These are phyloP conservation scores for Zapornia atra DNA, from an alignment of 2,113 vertebrate species.

Conservation along the genomic window DNA sequence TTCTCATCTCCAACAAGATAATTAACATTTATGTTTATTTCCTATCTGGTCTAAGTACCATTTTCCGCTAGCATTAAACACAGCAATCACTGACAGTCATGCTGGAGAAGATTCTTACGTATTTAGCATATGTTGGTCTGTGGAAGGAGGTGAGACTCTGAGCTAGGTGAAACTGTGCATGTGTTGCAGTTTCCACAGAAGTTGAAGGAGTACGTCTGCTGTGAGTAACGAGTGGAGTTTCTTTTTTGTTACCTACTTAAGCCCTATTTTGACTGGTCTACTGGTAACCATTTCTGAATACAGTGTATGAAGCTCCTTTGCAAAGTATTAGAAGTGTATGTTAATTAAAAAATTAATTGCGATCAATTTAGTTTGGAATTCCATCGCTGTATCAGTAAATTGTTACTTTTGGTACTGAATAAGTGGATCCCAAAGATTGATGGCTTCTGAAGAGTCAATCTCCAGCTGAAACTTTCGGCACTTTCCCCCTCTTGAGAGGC, in stretches of 20 bases:
- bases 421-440: not conserved
- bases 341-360: not conserved
- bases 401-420: not conserved
- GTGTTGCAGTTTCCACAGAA: not conserved
- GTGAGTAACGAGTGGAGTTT: not conserved
- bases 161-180: not conserved
- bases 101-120: not conserved
- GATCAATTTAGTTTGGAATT: not conserved
- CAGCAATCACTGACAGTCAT: not conserved
- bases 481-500: not conserved
- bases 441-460: not conserved
- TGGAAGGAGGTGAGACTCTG: not conserved
- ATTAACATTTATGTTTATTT: conserved; percentile 24
- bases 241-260: not conserved
- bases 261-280: not conserved
- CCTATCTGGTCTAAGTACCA: not conserved
- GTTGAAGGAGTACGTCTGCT: not conserved
- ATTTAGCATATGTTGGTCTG: not conserved
- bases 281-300: not conserved
- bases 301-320: not conserved
- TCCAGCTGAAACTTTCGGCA: not conserved
- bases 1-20: conserved; percentile 15
- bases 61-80: not conserved
- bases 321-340: not conserved
- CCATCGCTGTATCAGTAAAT: not conserved